These are phyloP conservation scores for Octonoba sinensis DNA, from an alignment of 2,888 invertebrate species.

Conservation along the genomic window DNA sequence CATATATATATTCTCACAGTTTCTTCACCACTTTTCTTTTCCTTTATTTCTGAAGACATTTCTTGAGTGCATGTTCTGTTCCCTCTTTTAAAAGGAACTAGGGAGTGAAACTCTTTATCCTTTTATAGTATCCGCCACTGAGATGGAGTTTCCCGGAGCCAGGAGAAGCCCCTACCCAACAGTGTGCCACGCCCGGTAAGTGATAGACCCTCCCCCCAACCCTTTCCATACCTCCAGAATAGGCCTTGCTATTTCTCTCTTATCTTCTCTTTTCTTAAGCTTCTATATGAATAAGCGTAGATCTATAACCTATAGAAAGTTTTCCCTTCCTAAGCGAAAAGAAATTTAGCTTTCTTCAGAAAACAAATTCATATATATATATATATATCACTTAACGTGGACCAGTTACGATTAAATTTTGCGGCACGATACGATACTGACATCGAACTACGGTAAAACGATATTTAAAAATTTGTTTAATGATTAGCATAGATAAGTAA, in stretches of 20 bases:
- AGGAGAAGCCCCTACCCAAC: slow-evolving; percentile 58
- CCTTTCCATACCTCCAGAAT: background rate
- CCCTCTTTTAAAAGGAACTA: slow-evolving; percentile 1
- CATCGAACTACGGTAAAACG: too few species aligned
- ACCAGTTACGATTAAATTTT: too few species aligned
- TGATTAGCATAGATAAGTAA: too few species aligned
- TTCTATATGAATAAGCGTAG: background rate
- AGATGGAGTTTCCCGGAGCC: slow-evolving; percentile 57
- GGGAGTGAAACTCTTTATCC: slow-evolving; percentile 45
- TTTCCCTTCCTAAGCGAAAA: too few species aligned
- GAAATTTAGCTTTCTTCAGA: too few species aligned
- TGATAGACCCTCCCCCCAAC: slow-evolving; percentile 11
- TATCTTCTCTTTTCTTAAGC: background rate
- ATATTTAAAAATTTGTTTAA: too few species aligned
- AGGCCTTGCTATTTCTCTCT: background rate
- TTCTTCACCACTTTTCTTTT: background rate
- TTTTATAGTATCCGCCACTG: slow-evolving; percentile 56
- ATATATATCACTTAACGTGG: too few species aligned
- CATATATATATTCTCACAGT: too few species aligned
- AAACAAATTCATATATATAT: too few species aligned
- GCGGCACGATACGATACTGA: too few species aligned
- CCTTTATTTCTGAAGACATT: background rate
- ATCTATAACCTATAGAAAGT: too few species aligned
- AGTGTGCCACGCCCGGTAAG: slow-evolving; percentile 62
- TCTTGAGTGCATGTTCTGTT: background rate